phyloP scores from a whole-genome alignment of 2,888 invertebrate genomes.

The Embidobia sp. region DNA sequence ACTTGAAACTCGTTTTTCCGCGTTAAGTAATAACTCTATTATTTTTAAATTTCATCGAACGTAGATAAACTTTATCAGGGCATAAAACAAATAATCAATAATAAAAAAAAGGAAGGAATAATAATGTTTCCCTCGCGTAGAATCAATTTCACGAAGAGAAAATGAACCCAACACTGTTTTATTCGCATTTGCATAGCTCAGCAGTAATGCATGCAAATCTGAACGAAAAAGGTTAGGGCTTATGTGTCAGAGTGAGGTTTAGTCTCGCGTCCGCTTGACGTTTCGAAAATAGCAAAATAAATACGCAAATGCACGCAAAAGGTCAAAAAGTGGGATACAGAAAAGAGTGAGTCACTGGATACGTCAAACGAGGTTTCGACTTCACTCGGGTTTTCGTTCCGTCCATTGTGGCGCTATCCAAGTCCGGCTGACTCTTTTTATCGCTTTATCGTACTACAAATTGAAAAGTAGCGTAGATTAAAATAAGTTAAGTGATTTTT shows the following conservation, averaged over 20 bases:
- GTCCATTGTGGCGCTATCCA: constrained; percentile 14
- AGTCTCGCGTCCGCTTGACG: constrained; percentile 10
- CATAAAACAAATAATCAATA: not conserved
- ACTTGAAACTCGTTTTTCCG: too few relatives aligned
- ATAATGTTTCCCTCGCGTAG: too few relatives aligned
- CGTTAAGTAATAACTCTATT: too few relatives aligned
- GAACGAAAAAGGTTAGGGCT: constrained; percentile 22
- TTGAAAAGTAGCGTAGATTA: constrained; percentile 4
- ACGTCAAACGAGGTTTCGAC: constrained; percentile 29
- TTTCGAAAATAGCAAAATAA: constrained; percentile 49
- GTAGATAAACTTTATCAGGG: not conserved
- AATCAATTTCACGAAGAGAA: constrained; percentile 33
- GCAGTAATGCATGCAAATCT: constrained; percentile 43
- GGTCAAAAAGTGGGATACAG: constrained; percentile 50
- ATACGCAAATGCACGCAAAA: constrained; percentile 38
- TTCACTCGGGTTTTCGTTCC: constrained; percentile 3
- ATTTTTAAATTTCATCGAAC: too few relatives aligned
- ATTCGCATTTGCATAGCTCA: constrained; percentile 33
- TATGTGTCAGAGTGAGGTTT: constrained; percentile 15
- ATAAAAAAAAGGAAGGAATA: not conserved
- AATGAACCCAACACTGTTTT: constrained; percentile 35
- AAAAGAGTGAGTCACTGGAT: constrained; percentile 41
- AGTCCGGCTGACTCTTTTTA: constrained; percentile 1
- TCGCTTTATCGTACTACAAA: constrained; percentile 5
- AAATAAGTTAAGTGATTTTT: constrained; percentile 9